Percentiles rank a stretch among this genome's conserved stretches.
phyloP scores from a whole-genome alignment of 2,113 vertebrate genomes.

The Amphiprion percula region DNA sequence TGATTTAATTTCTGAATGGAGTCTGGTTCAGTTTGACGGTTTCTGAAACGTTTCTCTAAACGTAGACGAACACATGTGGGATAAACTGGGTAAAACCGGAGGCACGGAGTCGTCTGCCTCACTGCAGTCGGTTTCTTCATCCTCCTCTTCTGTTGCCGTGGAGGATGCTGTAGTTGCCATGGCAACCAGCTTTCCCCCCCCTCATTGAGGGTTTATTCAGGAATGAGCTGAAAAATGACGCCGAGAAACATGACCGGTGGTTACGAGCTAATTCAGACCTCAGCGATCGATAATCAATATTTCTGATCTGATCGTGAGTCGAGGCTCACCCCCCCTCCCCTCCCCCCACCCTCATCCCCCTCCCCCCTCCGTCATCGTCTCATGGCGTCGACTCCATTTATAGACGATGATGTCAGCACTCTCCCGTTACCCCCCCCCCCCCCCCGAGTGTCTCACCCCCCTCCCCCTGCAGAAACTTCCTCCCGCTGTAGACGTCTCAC shows the following conservation, averaged over 20 bases:
- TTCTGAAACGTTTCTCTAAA: no score
- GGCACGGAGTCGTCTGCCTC: neutral
- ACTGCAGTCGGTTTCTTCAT: neutral
- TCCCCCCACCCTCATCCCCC: conserved; percentile 20
- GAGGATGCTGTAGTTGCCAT: conserved; percentile 81
- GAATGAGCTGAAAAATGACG: conserved; percentile 78
- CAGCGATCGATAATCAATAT: no score
- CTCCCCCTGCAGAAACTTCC: neutral
- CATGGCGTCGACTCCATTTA: conserved; percentile 68
- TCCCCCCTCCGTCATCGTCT: conserved; percentile 62
- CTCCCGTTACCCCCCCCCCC: conserved; percentile 73
- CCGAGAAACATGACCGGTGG: neutral
- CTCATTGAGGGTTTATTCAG: conserved; percentile 87
- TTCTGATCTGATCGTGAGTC: no score
- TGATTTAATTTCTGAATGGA: no score
- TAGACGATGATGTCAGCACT: conserved; percentile 87
- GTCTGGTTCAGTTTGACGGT: no score
- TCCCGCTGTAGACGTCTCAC: neutral
- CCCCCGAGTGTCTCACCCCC: neutral
- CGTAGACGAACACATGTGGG: no score
- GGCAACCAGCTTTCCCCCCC: conserved; percentile 83
- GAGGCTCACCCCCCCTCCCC: neutral
- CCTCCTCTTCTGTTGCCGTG: conserved; percentile 71
- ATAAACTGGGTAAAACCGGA: no score
- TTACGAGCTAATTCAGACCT: no score